These are phyloP conservation scores for Syngnathus rostellatus DNA, from an alignment of 2,797 vertebrate species.

Conservation along the genomic window DNA sequence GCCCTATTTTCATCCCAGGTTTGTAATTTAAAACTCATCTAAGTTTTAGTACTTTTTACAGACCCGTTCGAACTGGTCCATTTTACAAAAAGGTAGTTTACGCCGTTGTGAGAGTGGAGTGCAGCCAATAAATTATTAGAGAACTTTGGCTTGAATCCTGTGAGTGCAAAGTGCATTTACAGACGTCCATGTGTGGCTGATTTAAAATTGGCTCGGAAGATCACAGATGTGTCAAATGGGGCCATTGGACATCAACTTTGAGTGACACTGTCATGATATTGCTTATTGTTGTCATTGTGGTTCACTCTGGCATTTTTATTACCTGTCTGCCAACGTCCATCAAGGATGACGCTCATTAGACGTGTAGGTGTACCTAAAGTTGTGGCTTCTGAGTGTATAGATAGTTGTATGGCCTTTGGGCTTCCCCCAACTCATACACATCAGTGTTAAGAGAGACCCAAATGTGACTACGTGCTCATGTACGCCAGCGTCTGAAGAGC, in stretches of 20 bases:
- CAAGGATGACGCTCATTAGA: background rate
- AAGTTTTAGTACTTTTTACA: too few species aligned
- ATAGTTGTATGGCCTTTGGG: slow-evolving; percentile 37
- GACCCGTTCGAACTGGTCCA: too few species aligned
- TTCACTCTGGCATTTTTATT: background rate
- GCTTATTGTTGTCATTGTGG: background rate
- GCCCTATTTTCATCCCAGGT: too few species aligned
- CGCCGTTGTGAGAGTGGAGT: too few species aligned
- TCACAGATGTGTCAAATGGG: too few species aligned
- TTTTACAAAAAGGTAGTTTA: too few species aligned
- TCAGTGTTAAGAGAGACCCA: background rate
- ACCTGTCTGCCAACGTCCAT: background rate
- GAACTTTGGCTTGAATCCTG: slow-evolving; percentile 17
- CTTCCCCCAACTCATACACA: slow-evolving; percentile 24
- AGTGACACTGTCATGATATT: background rate
- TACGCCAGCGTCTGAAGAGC: slow-evolving; percentile 34
- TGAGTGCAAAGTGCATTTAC: too few species aligned
- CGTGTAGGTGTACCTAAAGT: slow-evolving; percentile 2
- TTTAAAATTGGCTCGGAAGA: too few species aligned
- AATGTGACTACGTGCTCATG: background rate
- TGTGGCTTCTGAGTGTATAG: slow-evolving; percentile 15
- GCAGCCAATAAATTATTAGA: too few species aligned
- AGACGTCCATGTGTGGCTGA: too few species aligned
- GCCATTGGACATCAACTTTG: background rate
- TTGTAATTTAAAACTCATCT: too few species aligned